Evolutionary conservation across 1,140 invertebrate species (phyloP).

Genomic region (Vollenhovia emeryi): DNA sequence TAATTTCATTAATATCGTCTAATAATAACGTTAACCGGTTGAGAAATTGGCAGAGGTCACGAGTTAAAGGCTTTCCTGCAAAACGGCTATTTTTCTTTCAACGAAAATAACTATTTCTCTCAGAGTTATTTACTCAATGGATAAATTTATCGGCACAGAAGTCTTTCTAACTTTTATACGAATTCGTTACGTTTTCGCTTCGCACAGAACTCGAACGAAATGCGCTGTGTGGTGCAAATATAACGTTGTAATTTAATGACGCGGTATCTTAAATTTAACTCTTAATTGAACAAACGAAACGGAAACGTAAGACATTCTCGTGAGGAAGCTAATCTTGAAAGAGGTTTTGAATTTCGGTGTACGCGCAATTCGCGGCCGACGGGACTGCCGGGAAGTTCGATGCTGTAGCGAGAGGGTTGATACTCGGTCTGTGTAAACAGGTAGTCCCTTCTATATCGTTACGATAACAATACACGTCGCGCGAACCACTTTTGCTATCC

Average conservation of each 20-base stretch:
- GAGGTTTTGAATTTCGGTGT: slow-evolving; percentile 52
- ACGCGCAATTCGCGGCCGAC: slow-evolving; percentile 34
- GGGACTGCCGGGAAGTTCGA: slow-evolving; percentile 60
- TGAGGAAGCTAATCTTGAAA: slow-evolving; percentile 47
- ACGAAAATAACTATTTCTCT: slow-evolving; percentile 12
- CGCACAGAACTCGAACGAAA: neutral
- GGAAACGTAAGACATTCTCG: slow-evolving; percentile 29
- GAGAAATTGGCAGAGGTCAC: neutral
- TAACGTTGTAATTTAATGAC: slow-evolving; percentile 4
- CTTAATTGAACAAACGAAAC: slow-evolving; percentile 45
- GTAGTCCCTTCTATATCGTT: slow-evolving; percentile 74
- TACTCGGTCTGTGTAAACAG: slow-evolving; percentile 74
- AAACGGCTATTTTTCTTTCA: neutral
- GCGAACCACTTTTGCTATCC: slow-evolving; percentile 58
- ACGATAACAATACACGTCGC: slow-evolving; percentile 73
- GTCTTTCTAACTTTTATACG: slow-evolving; percentile 1
- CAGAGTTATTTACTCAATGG: neutral
- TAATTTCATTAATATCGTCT: neutral
- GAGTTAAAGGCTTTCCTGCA: neutral
- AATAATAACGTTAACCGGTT: neutral
- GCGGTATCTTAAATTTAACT: slow-evolving; percentile 1
- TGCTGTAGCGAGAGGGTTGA: slow-evolving; percentile 68
- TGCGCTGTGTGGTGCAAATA: neutral
- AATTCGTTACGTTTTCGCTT: neutral
- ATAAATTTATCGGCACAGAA: neutral